These are phyloP conservation scores for Centruroides sculpturatus DNA, from an alignment of 1,140 invertebrate genomes.

Conservation along the genomic window DNA sequence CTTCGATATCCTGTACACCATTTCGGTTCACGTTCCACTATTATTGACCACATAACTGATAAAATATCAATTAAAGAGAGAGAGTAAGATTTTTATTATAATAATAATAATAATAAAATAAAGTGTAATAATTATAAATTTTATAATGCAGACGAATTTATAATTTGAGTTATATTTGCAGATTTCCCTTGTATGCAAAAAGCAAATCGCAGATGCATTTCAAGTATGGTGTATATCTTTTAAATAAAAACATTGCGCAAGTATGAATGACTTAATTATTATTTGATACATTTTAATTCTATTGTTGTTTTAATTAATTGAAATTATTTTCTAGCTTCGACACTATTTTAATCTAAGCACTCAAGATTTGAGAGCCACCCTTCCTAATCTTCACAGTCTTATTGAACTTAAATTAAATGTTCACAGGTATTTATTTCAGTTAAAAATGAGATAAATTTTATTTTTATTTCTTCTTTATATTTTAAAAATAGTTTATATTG, in stretches of 20 bases:
- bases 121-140: too few species aligned
- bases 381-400: conserved; percentile 51
- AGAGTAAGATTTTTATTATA: too few species aligned
- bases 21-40: conserved; percentile 57
- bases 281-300: conserved; percentile 1
- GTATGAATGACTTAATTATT: conserved; percentile 16
- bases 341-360: conserved; percentile 54
- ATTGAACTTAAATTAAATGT: conserved; percentile 23
- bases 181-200: conserved; percentile 58
- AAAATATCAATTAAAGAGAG: too few species aligned
- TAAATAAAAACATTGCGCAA: conserved; percentile 81
- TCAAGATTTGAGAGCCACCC: conserved; percentile 50
- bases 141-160: too few species aligned
- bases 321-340: conserved; percentile 32
- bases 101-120: too few species aligned
- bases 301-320: background rate
- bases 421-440: conserved; percentile 1
- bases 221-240: conserved; percentile 64
- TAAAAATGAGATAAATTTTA: too few species aligned
- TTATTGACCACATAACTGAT: conserved; percentile 52
- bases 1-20: conserved; percentile 59
- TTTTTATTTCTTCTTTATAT: too few species aligned
- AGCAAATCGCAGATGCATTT: conserved; percentile 57
- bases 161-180: conserved; percentile 18
- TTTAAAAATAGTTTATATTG: too few species aligned